A percentile compares a stretch with the other conserved stretches of the same genome.
These are phyloP conservation scores for Mantis religiosa DNA, from an alignment of 2,888 invertebrate genomes.

Conservation along the genomic window DNA sequence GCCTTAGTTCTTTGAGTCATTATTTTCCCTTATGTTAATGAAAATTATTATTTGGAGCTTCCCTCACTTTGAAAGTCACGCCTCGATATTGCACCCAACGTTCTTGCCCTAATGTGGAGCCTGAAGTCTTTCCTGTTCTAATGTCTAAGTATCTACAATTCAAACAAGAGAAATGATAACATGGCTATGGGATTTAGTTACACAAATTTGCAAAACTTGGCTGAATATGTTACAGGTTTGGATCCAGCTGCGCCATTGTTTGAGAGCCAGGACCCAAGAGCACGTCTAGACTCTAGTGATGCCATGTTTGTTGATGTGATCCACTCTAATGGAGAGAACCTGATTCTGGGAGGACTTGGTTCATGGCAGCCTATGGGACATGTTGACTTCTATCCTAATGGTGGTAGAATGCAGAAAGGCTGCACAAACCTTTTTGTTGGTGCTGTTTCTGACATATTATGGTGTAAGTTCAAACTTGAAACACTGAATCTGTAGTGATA, in stretches of 20 bases:
- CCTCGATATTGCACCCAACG: too few relatives aligned
- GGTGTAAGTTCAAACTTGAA: slow-evolving; percentile 59
- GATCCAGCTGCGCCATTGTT: slow-evolving; percentile 91
- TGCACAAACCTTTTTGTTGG: slow-evolving; percentile 90
- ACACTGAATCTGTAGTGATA: too few relatives aligned
- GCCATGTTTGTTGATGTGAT: slow-evolving; percentile 90
- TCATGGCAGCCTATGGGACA: slow-evolving; percentile 90
- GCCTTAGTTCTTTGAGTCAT: too few relatives aligned
- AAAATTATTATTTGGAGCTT: too few relatives aligned
- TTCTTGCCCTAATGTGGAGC: too few relatives aligned
- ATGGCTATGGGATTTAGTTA: too few relatives aligned
- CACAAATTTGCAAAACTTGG: too few relatives aligned
- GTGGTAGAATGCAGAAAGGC: slow-evolving; percentile 86
- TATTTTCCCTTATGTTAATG: too few relatives aligned
- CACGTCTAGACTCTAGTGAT: slow-evolving; percentile 77
- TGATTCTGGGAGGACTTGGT: slow-evolving; percentile 83
- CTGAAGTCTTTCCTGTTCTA: too few relatives aligned
- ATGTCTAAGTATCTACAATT: too few relatives aligned
- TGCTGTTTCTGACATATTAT: slow-evolving; percentile 83
- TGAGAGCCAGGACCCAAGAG: slow-evolving; percentile 82
- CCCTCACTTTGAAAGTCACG: too few relatives aligned
- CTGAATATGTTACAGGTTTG: slow-evolving; percentile 58
- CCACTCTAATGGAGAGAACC: slow-evolving; percentile 87
- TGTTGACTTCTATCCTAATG: slow-evolving; percentile 89
- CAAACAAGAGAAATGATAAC: too few relatives aligned